Evolutionary conservation across 2,113 vertebrate genomes (phyloP), one percentile per base, ranked within the genome.

Genomic region (Peromyscus maniculatus): DNA sequence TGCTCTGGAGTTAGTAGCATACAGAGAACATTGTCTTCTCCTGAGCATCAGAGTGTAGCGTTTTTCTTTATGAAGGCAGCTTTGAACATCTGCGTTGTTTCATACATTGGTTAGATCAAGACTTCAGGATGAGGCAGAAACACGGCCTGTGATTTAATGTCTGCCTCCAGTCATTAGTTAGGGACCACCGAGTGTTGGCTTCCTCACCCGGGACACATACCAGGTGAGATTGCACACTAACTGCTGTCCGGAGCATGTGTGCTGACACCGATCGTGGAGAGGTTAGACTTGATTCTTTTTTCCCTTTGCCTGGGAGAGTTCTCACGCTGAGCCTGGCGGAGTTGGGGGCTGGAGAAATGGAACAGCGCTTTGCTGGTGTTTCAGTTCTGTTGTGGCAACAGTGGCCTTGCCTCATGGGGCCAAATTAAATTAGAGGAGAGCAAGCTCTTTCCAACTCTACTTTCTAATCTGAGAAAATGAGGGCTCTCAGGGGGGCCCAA

Each of bases 401-500:
- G 46, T 16, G 36, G 36, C 28, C 1, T 22, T 92, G 57, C 86
- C 75, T 82, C 12, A 3, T 31, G n/a, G 91, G 72, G 91, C 55
- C 89, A 97, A 17, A 80, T 74, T 88, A 52, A 89, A 84, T 93
- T 46, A 93, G 84, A 86, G 17, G 26, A 88, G 75, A 62, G 15
- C 64, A 43, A 8, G 39, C 69, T 86, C 43, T 97, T 93, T 89
- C 84, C 13, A 84, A 75, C 67, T 90, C 62, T 11, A 39, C 92
- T 91, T 71, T 95, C 87, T 91, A 77, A 69, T 83, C 78, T 67
- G 91, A 96, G 75, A 91, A 95, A 91, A 95, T 52, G 62, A 93
- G 67, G 52, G 69, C 78, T 94, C 95, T 55, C 31, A 13, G 46
- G 16, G 86, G 94, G 84, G 57, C 52, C 52, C 72, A 91, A 46